Base-by-base conservation (phyloP, 2,113 vertebrate genomes). In the Semnopithecus entellus region DNA sequence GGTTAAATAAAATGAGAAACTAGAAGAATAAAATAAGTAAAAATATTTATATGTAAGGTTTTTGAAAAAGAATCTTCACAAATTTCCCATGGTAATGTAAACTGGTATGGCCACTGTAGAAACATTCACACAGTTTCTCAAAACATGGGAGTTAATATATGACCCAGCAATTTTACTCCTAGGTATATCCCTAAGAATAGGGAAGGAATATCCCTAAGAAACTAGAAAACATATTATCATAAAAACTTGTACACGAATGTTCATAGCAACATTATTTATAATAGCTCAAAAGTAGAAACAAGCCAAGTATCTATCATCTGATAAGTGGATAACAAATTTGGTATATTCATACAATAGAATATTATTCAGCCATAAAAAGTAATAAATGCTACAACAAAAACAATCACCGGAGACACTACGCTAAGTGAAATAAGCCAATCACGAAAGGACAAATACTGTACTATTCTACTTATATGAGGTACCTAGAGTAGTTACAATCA, bases 1-100 rank as follows among this genome's bases (percentile, higher is more conserved):
- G 45, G 40, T 83, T 32, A 91, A 66, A 48, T 88, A 64, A 72
- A 75, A 40, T 81, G 48, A 94, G 55, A 95, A 96, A 90, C 23
- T 84, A 76, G 8, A 57, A 57, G 55, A 90, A 92, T 38, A 85
- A 94, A 96, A 80, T 64, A 25, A 91, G 45, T 52, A 20, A 40
- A 88, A 88, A 64, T 52, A 35, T 4, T 50, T 3, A 57, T 22
- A 93, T 30, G 25, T 20, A 80, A 45, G 1, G 38, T 66, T 95
- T 43, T 73, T 73, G 1, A 8, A 86, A 90, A 89, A 57, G 9
- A 81, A 91, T 5, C 10, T n/a, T 96, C 27, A 72, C 12, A 70
- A 14, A 84, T 81, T 78, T 11, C n/a, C 88, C 14, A 20, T 91
- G 35, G 30, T 4, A 82, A 38, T 52, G 61, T 35, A 73, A 94